Evolutionary conservation across 2,888 invertebrate species (phyloP), one percentile per base, ranked within the genome.

Genomic region (Drosophila merina): DNA sequence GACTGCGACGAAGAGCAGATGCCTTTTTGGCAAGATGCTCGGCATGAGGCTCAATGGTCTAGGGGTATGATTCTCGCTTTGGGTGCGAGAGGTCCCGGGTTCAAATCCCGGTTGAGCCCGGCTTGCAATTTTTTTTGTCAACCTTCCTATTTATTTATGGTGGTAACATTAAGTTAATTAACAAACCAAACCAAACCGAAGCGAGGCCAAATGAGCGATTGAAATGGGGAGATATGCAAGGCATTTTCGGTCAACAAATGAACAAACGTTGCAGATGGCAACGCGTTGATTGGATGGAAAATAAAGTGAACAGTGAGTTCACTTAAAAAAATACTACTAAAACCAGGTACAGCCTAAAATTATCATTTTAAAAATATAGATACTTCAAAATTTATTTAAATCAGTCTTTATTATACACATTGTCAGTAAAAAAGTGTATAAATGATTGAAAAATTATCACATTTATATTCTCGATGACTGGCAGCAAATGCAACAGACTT

Each of bases 1-100:
- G 28, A n/a, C 3, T 26, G 49, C 31, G 25, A 26, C 47, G 14
- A 28, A 47, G 14, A 54, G 42, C 44, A 49, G 52, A 40, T 10
- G n/a, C 38, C 30, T 25, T 51, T 30, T 38, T 45, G 50, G 42
- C 30, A 10, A 14, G 0, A 5, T 25, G 5, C 0, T 25, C 4
- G 31, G 7, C 75, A 89, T 49, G 90, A 59, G 90, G 90, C 90
- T 90, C 90, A 90, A 90, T 90, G 90, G 90, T 90, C 90, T 90
- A 90, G 90, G 90, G 90, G 90, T 89, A 90, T 90, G 90, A 90
- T 90, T 90, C 90, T 90, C 90, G 90, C 90, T 90, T 90, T 90
- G 90, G 90, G 90, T 90, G 90, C 90, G 90, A 90, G 90, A 90
- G 90, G 90, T 90, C 90, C 90, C 90, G 90, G 90, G 90, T 90